phyloP scores from a whole-genome alignment of 2,113 vertebrate species.

The Pollachius pollachius region DNA sequence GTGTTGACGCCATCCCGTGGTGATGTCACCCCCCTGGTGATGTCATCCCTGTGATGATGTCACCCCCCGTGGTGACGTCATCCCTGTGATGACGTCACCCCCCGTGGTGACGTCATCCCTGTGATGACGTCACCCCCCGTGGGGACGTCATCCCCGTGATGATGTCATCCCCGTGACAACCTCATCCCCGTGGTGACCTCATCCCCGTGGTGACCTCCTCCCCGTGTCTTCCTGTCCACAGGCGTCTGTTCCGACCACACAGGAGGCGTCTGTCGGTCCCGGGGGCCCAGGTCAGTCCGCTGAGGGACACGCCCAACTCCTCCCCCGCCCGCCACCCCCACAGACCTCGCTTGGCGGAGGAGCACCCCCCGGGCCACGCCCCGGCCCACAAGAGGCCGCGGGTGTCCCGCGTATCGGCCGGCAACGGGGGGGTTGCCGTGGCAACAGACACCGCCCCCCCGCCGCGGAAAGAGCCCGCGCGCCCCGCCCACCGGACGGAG shows the following conservation, averaged over 20 bases:
- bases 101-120: no score
- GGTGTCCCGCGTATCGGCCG: slow-evolving; percentile 78
- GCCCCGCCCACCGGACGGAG: slow-evolving; percentile 50
- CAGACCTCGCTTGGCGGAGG: slow-evolving; percentile 56
- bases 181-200: background rate
- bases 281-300: slow-evolving; percentile 79
- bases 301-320: slow-evolving; percentile 76
- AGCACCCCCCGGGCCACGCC: slow-evolving; percentile 85
- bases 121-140: no score
- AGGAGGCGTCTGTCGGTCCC: slow-evolving; percentile 69
- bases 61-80: no score
- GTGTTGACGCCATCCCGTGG: no score
- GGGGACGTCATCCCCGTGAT: no score
- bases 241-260: slow-evolving; percentile 81
- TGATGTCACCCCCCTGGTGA: no score
- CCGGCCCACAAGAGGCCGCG: slow-evolving; percentile 84
- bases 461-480: no score
- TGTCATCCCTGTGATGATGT: no score
- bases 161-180: no score
- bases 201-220: background rate
- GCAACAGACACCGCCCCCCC: background rate
- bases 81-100: no score
- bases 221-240: slow-evolving; percentile 44
- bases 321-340: slow-evolving; percentile 75
- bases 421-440: background rate